These are phyloP conservation scores for Chaetops frenatus DNA, from an alignment of 2,113 vertebrate species.

Conservation along the genomic window DNA sequence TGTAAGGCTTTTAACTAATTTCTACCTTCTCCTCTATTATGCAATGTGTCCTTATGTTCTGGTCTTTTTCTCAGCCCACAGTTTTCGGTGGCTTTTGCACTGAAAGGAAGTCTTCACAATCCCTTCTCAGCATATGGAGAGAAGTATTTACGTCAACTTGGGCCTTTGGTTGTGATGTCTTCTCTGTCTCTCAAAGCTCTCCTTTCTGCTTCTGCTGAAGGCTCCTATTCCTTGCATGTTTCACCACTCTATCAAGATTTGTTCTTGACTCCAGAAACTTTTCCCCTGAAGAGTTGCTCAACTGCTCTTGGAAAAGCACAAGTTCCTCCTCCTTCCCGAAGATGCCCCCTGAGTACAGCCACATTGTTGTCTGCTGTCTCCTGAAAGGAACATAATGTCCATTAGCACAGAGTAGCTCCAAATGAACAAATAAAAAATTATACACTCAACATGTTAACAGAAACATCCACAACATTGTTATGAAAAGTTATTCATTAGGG, in stretches of 20 bases:
- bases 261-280: neutral
- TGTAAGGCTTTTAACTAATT: neutral
- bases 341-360: neutral
- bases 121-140: neutral
- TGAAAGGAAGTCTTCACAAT: neutral
- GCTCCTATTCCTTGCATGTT: neutral
- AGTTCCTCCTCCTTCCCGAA: neutral
- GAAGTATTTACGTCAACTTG: neutral
- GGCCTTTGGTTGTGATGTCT: neutral
- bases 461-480: constrained; percentile 18
- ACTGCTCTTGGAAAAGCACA: constrained; percentile 3
- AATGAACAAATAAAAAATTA: neutral
- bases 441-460: neutral
- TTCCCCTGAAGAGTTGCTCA: neutral
- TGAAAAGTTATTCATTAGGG: constrained; percentile 14
- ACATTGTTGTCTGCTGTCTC: constrained; percentile 28
- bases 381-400: constrained; percentile 5
- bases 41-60: neutral
- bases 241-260: neutral
- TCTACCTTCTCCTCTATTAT: neutral
- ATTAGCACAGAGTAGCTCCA: neutral
- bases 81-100: neutral
- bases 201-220: neutral
- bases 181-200: neutral
- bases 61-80: neutral